phyloP scores from a whole-genome alignment of 1,140 invertebrate genomes.

The Heliconius congener region DNA sequence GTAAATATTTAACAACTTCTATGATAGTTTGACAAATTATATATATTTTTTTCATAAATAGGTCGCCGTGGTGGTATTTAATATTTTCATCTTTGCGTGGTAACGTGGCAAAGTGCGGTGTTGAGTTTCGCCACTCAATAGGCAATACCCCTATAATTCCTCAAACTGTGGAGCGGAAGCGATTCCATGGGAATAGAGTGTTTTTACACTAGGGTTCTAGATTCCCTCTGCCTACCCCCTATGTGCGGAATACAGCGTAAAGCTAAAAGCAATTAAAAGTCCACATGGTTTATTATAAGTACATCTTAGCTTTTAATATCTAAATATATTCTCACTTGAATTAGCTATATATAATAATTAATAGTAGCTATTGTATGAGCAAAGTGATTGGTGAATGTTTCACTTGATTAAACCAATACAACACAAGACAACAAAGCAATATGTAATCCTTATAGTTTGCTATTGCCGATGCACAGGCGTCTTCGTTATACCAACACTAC shows the following conservation, averaged over 20 bases:
- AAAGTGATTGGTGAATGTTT: slow-evolving; percentile 37
- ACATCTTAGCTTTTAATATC: background rate
- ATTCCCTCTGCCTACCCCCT: no score
- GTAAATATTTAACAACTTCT: background rate
- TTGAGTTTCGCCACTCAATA: no score
- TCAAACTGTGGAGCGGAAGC: no score
- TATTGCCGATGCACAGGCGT: slow-evolving; percentile 41
- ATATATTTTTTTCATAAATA: no score
- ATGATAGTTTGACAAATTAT: background rate
- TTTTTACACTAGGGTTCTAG: no score
- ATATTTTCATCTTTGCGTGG: no score
- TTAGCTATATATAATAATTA: slow-evolving; percentile 23
- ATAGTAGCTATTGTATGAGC: slow-evolving; percentile 11
- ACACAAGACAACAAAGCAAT: slow-evolving; percentile 37
- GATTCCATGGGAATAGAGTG: no score
- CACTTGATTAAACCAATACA: slow-evolving; percentile 43
- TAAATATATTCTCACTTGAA: background rate
- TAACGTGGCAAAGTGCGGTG: no score
- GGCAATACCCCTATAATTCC: no score
- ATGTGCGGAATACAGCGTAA: no score
- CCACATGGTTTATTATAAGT: background rate
- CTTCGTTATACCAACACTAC: slow-evolving; percentile 33
- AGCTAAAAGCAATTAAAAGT: no score
- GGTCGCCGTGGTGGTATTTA: no score
- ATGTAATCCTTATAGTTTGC: slow-evolving; percentile 37